Conservation (phyloP, 2,888 invertebrate genomes). For the Aphidius colemani region DNA sequence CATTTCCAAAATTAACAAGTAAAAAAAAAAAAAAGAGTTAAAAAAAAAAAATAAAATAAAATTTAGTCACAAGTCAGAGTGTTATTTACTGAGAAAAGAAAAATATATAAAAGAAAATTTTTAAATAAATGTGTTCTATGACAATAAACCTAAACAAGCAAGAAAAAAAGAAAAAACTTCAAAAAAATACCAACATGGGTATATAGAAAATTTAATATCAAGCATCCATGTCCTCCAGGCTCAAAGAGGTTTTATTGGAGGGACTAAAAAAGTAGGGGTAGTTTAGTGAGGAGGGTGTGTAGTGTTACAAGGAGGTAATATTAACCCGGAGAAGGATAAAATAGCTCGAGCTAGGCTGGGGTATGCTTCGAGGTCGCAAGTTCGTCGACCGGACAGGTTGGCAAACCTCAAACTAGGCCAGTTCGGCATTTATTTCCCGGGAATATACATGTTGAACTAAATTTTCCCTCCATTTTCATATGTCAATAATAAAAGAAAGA, state of each 20-base stretch:
- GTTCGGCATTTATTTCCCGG: constrained; percentile 33
- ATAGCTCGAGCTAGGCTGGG: constrained; percentile 39
- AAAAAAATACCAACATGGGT: constrained; percentile 17
- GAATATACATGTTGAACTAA: not conserved
- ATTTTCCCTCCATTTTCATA: no score
- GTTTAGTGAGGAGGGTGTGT: constrained; percentile 14
- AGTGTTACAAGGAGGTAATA: constrained; percentile 28
- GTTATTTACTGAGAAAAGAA: no score
- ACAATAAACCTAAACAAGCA: constrained; percentile 15
- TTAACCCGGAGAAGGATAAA: constrained; percentile 39
- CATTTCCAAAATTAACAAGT: constrained; percentile 17
- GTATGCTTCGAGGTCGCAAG: constrained; percentile 56
- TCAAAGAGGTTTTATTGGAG: constrained; percentile 51
- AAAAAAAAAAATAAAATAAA: constrained; percentile 19
- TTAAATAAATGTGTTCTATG: not conserved
- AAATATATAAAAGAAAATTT: no score
- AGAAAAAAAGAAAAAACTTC: constrained; percentile 7
- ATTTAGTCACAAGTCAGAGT: not conserved
- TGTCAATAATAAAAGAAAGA: not conserved
- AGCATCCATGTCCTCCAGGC: not conserved
- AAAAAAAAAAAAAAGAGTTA: constrained; percentile 25
- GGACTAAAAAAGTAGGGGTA: constrained; percentile 47
- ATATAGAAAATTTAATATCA: constrained; percentile 44
- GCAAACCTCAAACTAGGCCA: constrained; percentile 58
- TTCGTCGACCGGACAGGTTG: constrained; percentile 57